Evolutionary conservation across 2,888 invertebrate genomes (phyloP), one percentile per base, ranked within the genome.

Genomic region (Iselma pallidipennis): DNA sequence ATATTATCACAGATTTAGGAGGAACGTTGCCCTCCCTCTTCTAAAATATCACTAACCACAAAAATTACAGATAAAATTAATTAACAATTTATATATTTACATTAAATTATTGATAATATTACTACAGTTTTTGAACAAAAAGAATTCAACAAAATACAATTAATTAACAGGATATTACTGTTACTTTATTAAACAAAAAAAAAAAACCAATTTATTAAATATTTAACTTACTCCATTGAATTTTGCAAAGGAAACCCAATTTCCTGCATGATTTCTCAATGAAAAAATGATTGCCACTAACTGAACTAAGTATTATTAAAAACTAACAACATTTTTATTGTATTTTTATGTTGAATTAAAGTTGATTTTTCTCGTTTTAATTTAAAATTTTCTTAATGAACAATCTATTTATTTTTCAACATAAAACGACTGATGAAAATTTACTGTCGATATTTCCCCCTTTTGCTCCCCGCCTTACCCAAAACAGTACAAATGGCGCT

Each of bases 1-100:
- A 87, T 87, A 84, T 42, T 42, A 42, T 83, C 85, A 83, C 51
- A 73, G 70, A 67, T 63, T 71, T 66, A 60, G 74, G 75, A 76
- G 74, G 76, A 75, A 66, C 66, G 57, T 65, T 55, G 73, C 71
- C 77, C 76, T 70, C 77, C 75, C 66, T 67, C 64, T 66, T 65
- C 76, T 76, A 63, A 28, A 66, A 65, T 54, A 29, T 25, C 33
- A 68, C 23, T 33, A 45, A 45, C 2, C 12, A 26, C 25, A 33
- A 37, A n/a, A n/a, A n/a, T n/a, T n/a, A n/a, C n/a, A n/a, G 7
- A 14, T 5, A n/a, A 42, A 61, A 42, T 37, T 19, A 29, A 12
- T 12, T 16, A 49, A 16, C 10, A 19, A 42, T 33, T 9, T 49
- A 45, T 10, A 48, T 29, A 29, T 29, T 6, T 6, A 31, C 31